Conservation (phyloP, 53 echinoderm and acorn worm species). For the Apostichopus leukothele region DNA sequence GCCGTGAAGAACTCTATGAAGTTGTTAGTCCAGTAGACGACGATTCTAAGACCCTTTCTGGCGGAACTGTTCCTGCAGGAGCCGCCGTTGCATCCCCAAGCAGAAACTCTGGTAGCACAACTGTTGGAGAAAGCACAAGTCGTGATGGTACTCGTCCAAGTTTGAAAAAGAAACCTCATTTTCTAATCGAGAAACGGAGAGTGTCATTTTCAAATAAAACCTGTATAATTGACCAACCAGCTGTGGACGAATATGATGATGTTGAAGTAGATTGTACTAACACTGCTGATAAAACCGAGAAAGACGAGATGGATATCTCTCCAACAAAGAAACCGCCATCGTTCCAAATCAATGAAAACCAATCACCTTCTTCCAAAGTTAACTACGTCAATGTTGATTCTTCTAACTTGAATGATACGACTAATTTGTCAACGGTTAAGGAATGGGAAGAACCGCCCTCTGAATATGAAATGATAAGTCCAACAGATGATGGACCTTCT, state of each 20-base stretch:
- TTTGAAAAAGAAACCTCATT: slow-evolving; percentile 35
- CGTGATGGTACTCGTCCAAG: neutral
- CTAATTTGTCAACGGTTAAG: neutral
- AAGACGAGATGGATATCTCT: neutral
- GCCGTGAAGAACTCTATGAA: slow-evolving; percentile 26
- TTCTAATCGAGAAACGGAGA: slow-evolving; percentile 19
- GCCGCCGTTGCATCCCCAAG: neutral
- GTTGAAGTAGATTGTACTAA: neutral
- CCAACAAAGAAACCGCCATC: neutral
- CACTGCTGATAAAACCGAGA: neutral
- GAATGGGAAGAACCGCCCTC: neutral
- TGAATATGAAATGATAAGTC: slow-evolving; percentile 44
- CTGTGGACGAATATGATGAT: slow-evolving; percentile 28
- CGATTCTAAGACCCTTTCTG: neutral
- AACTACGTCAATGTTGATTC: slow-evolving; percentile 17
- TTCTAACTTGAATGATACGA: neutral
- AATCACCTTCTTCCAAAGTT: neutral
- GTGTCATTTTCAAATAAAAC: slow-evolving; percentile 39
- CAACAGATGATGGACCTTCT: neutral
- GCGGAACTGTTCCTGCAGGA: neutral
- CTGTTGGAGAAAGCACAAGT: neutral
- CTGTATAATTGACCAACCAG: slow-evolving; percentile 18
- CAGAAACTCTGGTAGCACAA: neutral
- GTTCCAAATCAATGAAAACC: neutral
- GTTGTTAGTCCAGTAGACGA: slow-evolving; percentile 27